Percentiles rank a stretch among this genome's conserved stretches.
Conservation (phyloP, 2,888 invertebrate genomes). For the Stenotaenia linearis region DNA sequence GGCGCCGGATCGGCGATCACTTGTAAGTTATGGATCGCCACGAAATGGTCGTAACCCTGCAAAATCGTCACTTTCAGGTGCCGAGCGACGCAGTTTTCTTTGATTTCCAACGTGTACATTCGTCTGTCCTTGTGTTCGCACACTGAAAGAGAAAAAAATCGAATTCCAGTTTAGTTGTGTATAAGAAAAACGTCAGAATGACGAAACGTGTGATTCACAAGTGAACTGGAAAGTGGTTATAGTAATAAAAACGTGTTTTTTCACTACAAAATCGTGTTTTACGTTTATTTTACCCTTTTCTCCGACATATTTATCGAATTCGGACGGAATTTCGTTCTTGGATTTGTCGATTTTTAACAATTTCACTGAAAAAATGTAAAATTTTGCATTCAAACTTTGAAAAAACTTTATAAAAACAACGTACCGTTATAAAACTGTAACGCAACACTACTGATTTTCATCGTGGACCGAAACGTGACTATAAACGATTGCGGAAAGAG, state of each 20-base stretch:
- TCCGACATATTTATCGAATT: neutral
- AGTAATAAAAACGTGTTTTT: too few species aligned
- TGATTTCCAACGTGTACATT: neutral
- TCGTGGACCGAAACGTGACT: neutral
- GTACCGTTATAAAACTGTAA: slow-evolving; percentile 26
- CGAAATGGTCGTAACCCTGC: slow-evolving; percentile 16
- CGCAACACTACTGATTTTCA: neutral
- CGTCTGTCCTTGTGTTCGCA: neutral
- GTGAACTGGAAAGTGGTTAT: too few species aligned
- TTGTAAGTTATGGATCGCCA: neutral
- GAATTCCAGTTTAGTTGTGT: too few species aligned
- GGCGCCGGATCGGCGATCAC: neutral
- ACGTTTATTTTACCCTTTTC: neutral
- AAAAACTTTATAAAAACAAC: neutral
- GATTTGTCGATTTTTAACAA: neutral
- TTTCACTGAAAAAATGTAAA: neutral
- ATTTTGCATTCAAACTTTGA: neutral
- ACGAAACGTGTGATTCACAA: too few species aligned
- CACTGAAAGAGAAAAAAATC: neutral
- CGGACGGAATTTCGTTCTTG: neutral
- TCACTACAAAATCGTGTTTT: too few species aligned
- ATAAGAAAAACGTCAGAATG: too few species aligned
- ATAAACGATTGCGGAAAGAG: slow-evolving; percentile 24
- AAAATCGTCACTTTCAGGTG: slow-evolving; percentile 8
- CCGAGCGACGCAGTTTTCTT: neutral